These are phyloP conservation scores for Synanthedon andrenaeformis DNA, from an alignment of 2,888 invertebrate genomes.

Conservation along the genomic window DNA sequence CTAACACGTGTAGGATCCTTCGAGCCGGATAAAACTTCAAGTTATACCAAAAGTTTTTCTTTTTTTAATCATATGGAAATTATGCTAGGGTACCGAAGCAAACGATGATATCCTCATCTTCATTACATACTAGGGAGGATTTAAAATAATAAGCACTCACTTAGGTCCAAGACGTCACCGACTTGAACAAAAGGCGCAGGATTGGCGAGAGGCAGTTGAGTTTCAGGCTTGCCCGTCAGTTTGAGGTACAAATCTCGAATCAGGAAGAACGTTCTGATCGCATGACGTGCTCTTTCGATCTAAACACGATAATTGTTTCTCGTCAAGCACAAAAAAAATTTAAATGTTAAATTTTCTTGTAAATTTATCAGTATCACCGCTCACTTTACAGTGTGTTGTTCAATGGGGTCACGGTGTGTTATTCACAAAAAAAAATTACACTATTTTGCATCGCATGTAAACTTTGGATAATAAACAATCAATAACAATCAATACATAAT, in stretches of 20 bases:
- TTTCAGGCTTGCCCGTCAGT: conserved; percentile 85
- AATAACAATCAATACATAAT: no score
- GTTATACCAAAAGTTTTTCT: no score
- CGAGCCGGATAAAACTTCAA: no score
- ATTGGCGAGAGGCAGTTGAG: conserved; percentile 89
- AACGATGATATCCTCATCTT: no score
- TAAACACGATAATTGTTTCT: conserved; percentile 25
- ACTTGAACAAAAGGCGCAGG: conserved; percentile 90
- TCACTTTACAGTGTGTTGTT: no score
- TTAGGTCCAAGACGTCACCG: conserved; percentile 94
- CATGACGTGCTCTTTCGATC: conserved; percentile 88
- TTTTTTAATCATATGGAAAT: no score
- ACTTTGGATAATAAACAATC: no score
- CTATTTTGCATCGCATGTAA: not conserved
- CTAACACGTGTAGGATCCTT: no score
- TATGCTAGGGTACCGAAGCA: no score
- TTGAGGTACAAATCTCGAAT: conserved; percentile 84
- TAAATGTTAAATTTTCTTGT: not conserved
- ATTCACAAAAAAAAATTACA: not conserved
- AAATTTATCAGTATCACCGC: not conserved
- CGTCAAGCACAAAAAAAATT: not conserved
- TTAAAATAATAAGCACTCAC: conserved; percentile 66
- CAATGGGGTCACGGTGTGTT: no score
- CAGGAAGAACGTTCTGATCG: conserved; percentile 93
- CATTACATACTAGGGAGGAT: no score